Conservation (phyloP, 1,140 invertebrate genomes). For the Scylla paramamosain region DNA sequence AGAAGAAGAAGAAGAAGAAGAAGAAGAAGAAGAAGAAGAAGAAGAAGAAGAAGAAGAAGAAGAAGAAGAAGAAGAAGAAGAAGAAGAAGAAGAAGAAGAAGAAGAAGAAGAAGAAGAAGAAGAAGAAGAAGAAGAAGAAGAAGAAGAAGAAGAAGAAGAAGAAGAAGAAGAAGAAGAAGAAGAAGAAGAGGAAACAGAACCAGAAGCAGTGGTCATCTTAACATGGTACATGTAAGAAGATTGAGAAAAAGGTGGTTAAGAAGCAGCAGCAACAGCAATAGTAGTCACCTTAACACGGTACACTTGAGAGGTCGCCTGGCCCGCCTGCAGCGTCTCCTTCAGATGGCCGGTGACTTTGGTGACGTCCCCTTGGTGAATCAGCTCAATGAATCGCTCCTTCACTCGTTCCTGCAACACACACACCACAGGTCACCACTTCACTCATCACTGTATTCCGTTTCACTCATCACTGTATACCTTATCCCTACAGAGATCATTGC, state of each 20-base stretch:
- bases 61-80: constrained; percentile 30
- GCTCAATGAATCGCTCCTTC: constrained; percentile 57
- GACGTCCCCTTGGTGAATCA: constrained; percentile 57
- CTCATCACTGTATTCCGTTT: too few species aligned
- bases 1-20: constrained; percentile 30
- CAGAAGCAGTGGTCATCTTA: too few species aligned
- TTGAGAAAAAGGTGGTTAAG: not conserved
- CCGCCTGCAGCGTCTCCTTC: constrained; percentile 63
- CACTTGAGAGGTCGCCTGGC: constrained; percentile 64
- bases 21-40: constrained; percentile 31
- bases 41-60: constrained; percentile 30
- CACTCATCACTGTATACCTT: too few species aligned
- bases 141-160: not conserved
- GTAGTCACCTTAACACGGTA: constrained; percentile 68
- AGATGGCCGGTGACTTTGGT: constrained; percentile 66
- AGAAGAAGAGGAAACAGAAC: not conserved
- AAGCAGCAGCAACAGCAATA: too few species aligned
- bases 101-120: not conserved
- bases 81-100: constrained; percentile 22
- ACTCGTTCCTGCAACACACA: constrained; percentile 60
- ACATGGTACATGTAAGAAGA: too few species aligned
- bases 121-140: not conserved
- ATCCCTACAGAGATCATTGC: too few species aligned
- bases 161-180: not conserved
- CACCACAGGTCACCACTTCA: not conserved